These are phyloP conservation scores for Clarias magur DNA, from an alignment of 2,113 vertebrate genomes.

Conservation along the genomic window DNA sequence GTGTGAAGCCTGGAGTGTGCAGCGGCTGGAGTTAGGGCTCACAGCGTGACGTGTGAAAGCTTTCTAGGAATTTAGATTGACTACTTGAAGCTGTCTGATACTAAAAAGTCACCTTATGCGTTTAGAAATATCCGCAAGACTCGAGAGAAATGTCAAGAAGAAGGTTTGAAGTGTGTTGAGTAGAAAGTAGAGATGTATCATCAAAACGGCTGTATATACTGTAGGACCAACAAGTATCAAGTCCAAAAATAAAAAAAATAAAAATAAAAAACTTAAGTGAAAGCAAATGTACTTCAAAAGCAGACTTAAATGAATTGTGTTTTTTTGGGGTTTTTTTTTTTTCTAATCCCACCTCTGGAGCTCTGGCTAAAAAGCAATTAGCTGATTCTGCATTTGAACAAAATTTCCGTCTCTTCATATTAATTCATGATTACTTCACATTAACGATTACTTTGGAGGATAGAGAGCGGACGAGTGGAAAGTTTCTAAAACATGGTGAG, in stretches of 20 bases:
- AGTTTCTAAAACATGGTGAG: background rate
- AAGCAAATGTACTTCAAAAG: background rate
- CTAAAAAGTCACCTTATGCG: background rate
- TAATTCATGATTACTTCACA: conserved; percentile 2
- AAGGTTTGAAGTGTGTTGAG: background rate
- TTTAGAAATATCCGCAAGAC: background rate
- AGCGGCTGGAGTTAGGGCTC: background rate
- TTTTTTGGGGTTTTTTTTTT: background rate
- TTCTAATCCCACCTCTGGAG: background rate
- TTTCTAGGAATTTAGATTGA: background rate
- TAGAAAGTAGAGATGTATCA: background rate
- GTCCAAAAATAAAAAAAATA: too few relatives aligned
- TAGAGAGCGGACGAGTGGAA: background rate
- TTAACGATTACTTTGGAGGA: background rate
- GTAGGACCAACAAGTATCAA: background rate
- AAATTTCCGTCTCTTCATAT: background rate
- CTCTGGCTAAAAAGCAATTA: background rate
- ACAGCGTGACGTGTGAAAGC: background rate
- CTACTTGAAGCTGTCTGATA: background rate
- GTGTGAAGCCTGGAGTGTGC: background rate
- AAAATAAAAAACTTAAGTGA: background rate
- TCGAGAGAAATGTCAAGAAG: background rate
- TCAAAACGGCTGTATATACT: background rate
- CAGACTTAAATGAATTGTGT: background rate
- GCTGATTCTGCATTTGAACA: background rate